Percentiles rank a stretch among this genome's conserved stretches.
Conservation (phyloP, 2,888 invertebrate species). For the Xestoiulus laeticollis region DNA sequence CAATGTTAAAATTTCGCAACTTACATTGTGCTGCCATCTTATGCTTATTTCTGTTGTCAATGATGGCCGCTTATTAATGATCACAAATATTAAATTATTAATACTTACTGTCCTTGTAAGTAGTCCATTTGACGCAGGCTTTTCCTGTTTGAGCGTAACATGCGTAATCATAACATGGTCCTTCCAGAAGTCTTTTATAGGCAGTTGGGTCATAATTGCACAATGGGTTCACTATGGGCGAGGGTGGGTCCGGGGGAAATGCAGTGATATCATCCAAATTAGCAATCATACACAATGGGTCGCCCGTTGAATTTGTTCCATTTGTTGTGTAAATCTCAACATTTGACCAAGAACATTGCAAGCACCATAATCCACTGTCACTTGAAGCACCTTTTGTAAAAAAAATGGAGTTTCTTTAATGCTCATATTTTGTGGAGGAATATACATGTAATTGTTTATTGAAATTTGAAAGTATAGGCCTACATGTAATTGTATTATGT, state of each 20-base stretch:
- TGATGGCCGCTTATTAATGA: background rate
- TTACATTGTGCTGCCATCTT: background rate
- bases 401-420: background rate
- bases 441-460: too few relatives aligned
- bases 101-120: constrained; percentile 42
- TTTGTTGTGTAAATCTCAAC: background rate
- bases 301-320: constrained; percentile 38
- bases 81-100: background rate
- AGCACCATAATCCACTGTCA: constrained; percentile 45
- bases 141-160: constrained; percentile 49
- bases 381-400: background rate
- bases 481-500: too few relatives aligned
- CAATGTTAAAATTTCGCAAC: background rate
- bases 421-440: background rate
- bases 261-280: constrained; percentile 44
- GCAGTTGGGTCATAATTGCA: constrained; percentile 44
- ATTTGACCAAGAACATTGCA: constrained; percentile 48
- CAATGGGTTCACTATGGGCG: constrained; percentile 49
- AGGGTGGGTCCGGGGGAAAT: constrained; percentile 36
- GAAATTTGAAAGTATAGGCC: too few relatives aligned
- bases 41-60: background rate
- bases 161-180: constrained; percentile 50
- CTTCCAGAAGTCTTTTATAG: constrained; percentile 36
- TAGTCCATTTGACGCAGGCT: constrained; percentile 49
- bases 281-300: constrained; percentile 25